phyloP scores from a whole-genome alignment of 2,113 vertebrate species.

The Crotalus viridis region DNA sequence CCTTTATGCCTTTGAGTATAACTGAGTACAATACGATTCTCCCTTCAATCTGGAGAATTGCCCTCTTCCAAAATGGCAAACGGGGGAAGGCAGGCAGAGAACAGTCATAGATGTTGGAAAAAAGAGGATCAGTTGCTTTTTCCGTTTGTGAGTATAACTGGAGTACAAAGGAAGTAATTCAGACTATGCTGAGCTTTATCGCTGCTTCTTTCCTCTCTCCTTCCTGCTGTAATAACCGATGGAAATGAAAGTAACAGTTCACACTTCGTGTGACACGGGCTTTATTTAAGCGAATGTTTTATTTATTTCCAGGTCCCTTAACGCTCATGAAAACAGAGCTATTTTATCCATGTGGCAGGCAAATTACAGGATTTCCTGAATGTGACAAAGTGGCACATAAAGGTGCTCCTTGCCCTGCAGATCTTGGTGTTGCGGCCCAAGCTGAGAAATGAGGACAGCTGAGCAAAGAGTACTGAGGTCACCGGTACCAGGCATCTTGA shows the following conservation, averaged over 20 bases:
- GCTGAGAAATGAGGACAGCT: neutral
- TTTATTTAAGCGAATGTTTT: neutral
- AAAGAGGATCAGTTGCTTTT: neutral
- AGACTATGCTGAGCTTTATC: neutral
- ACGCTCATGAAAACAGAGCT: neutral
- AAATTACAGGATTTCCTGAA: neutral
- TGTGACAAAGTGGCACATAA: neutral
- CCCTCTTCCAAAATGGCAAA: constrained; percentile 3
- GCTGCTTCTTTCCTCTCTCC: neutral
- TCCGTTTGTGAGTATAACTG: neutral
- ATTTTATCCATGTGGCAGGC: neutral
- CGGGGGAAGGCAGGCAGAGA: neutral
- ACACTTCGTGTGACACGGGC: neutral
- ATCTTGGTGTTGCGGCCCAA: neutral
- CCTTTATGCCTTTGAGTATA: neutral
- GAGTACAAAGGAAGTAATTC: neutral
- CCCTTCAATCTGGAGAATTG: too few relatives aligned
- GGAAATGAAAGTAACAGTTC: neutral
- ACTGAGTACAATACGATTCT: neutral
- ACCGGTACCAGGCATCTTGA: neutral
- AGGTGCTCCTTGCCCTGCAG: neutral
- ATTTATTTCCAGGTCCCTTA: neutral
- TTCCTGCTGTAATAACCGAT: neutral
- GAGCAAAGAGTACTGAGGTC: neutral
- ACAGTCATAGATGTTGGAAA: neutral